Percentiles rank a stretch among this genome's conserved stretches.
These are phyloP conservation scores for Neoitamus cyanurus DNA, from an alignment of 2,888 invertebrate genomes.

Conservation along the genomic window DNA sequence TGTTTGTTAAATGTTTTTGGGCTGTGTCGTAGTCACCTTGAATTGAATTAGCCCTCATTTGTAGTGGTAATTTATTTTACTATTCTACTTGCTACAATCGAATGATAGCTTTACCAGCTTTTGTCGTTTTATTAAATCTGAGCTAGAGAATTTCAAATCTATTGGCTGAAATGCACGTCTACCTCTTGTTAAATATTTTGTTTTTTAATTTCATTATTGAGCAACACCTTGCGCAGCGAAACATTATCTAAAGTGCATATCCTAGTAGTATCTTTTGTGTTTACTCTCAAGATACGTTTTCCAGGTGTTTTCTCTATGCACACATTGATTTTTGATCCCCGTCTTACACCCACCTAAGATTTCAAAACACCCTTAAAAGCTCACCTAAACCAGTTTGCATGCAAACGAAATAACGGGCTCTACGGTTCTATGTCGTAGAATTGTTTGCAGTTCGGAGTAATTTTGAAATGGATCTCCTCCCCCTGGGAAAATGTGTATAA, in stretches of 20 bases:
- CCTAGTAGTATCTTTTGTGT: background rate
- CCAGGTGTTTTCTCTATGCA: background rate
- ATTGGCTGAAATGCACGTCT: background rate
- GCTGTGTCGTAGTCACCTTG: too few species aligned
- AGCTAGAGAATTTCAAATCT: background rate
- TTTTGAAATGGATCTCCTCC: background rate
- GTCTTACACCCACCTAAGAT: background rate
- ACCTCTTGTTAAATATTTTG: background rate
- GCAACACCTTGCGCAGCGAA: background rate
- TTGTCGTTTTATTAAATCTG: too few species aligned
- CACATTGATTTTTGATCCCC: background rate
- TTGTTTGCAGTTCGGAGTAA: background rate
- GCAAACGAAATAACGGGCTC: background rate
- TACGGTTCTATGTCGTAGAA: background rate
- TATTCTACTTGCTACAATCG: too few species aligned
- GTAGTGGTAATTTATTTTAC: too few species aligned
- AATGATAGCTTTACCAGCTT: too few species aligned
- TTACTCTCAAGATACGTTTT: background rate
- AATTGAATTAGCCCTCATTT: too few species aligned
- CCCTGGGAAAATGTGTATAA: background rate
- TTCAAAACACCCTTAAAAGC: background rate
- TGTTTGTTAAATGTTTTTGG: too few species aligned
- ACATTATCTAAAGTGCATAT: background rate
- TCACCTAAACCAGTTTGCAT: background rate
- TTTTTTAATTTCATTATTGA: too few species aligned